These are phyloP conservation scores for Thalassaphorura encarpata DNA, from an alignment of 1,140 invertebrate species.

Conservation along the genomic window DNA sequence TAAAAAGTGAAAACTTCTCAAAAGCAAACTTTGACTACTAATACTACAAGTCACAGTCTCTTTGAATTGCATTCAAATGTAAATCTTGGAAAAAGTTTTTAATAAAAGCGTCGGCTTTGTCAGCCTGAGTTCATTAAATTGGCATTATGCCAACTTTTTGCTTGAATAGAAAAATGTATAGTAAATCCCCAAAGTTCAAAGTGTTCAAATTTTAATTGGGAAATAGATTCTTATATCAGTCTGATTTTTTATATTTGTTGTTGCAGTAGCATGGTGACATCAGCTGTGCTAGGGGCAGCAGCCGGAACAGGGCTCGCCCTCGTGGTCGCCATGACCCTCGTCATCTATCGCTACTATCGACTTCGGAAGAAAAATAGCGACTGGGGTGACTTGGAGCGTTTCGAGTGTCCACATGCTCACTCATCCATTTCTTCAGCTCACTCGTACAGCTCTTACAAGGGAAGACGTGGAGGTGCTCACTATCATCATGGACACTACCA, in stretches of 20 bases:
- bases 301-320: slow-evolving; percentile 52
- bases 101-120: neutral
- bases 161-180: neutral
- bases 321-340: slow-evolving; percentile 51
- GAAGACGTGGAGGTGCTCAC: too few relatives aligned
- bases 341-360: slow-evolving; percentile 53
- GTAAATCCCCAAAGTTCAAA: too few relatives aligned
- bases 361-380: slow-evolving; percentile 43
- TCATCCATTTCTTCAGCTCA: neutral
- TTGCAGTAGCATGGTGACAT: slow-evolving; percentile 46
- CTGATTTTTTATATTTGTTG: too few relatives aligned
- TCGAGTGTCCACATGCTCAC: slow-evolving; percentile 8
- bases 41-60: neutral
- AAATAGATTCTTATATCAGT: too few relatives aligned
- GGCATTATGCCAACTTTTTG: neutral
- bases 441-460: neutral
- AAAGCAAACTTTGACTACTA: neutral
- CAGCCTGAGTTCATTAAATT: too few relatives aligned
- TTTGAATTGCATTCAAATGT: neutral
- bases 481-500: too few relatives aligned
- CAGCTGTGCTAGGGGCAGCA: slow-evolving; percentile 53
- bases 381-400: slow-evolving; percentile 46
- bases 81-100: neutral
- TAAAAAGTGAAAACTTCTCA: neutral
- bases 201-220: too few relatives aligned